Evolutionary conservation across 2,113 vertebrate species (phyloP), one percentile per base, ranked within the genome.

Genomic region (Scortum barcoo): DNA sequence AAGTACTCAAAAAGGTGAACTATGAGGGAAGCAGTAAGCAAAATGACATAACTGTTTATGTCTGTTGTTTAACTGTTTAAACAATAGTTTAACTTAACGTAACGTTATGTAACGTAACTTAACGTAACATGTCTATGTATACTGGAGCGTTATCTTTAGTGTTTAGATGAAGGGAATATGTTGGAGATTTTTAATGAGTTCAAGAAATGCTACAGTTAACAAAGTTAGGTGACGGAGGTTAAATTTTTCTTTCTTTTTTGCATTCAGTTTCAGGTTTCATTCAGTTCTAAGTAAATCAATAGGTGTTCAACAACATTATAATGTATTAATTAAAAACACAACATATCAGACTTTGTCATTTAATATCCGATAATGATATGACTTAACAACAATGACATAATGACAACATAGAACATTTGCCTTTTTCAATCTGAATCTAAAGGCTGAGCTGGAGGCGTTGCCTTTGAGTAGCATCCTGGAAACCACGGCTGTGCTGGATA

Each of bases 391-490:
- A 36, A 36, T 4, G 33, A 36, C 33, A n/a, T n/a, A n/a, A n/a
- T n/a, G n/a, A n/a, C n/a, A n/a, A n/a, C n/a, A n/a, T n/a, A 10
- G 19, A 19, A 30, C 1, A 1, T 80, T 66, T 26, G 30, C 30
- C 28, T 48, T 70, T 24, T 20, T 76, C 10, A 24, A 22, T 54
- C 19, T 77, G 60, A 38, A n/a, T 51, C 60, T 70, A 4, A 73
- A 99, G 97, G 94, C 95, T 40, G 95, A 97, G 66, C 92, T 99
- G 90, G 97, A 99, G 20, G 77, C 79, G 1, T 84, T 96, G n/a
- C 88, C 93, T 2, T 75, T 99, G 92, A 87, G 68, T 12, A 81
- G 70, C 44, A 89, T 99, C 65, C 67, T 84, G 42, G 80, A 91
- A 30, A 95, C 94, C n/a, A 91, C 75, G 1, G 92, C 93, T 0